Evolutionary conservation across 2,888 invertebrate genomes (phyloP), one percentile per base, ranked within the genome.

Genomic region (Julus scandinavius): DNA sequence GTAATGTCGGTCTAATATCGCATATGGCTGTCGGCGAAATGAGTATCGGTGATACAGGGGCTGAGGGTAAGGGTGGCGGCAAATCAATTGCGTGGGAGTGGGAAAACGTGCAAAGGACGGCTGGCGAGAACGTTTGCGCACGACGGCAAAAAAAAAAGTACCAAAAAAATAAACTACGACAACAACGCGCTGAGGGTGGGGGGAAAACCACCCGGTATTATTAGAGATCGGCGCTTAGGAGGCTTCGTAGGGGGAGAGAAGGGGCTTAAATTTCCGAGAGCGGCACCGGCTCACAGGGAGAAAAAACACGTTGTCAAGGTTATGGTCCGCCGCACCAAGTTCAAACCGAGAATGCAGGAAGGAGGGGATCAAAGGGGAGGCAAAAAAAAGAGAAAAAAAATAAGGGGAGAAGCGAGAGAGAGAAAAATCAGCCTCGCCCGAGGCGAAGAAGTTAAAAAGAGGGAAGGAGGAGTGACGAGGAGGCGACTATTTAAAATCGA

Each of bases 281-380:
- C 54, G 17, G 54, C 54, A 17, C 54, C 3, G 54, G 13, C 15
- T 54, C 15, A 54, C 1, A 54, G 54, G 54, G 54, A 54, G 17
- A 54, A 54, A 54, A 54, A 54, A 54, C 54, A 54, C 54, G 54
- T 54, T 54, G 54, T 54, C 54, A 54, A 54, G 54, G 54, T 54
- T 54, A 54, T 54, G 54, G 54, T 54, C 54, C 54, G 54, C 54
- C 54, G 54, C 54, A 54, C 54, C 15, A 54, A 54, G 54, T 54
- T 54, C 54, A 54, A 54, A 54, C 54, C 54, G 54, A 54, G 54
- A 54, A 54, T 54, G 54, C 54, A 54, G 54, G 54, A 54, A 54
- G 54, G 54, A 54, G 54, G 54, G 54, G 13, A 54, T 54, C 54
- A 54, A 54, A 54, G 54, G 54, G 54, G 54, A 17, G 54, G 54